Percentiles rank a stretch among this genome's conserved stretches.
Conservation (phyloP, 2,113 vertebrate genomes). For the Orientallactaga bullata region DNA sequence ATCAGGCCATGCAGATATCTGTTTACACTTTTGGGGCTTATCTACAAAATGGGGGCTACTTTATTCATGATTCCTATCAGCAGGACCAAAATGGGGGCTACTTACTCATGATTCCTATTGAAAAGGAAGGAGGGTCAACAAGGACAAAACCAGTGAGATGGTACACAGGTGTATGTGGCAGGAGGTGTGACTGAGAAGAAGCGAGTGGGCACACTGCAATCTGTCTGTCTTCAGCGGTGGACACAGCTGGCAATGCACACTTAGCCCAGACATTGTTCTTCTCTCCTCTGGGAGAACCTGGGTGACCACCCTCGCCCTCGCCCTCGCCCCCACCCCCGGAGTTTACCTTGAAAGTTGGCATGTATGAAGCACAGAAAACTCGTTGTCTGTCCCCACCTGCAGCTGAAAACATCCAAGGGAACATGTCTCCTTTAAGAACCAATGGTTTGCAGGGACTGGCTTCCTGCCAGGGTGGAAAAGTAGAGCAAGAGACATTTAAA, state of each 20-base stretch:
- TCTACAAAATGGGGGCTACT: too few relatives aligned
- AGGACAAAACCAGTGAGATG: neutral
- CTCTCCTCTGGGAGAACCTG: neutral
- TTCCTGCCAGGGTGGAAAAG: conserved; percentile 78
- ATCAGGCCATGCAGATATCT: too few relatives aligned
- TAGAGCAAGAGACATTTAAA: conserved; percentile 80
- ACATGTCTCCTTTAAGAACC: conserved; percentile 73
- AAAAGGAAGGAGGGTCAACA: neutral
- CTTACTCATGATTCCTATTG: too few relatives aligned
- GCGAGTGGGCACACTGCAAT: neutral
- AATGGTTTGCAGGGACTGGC: conserved; percentile 58
- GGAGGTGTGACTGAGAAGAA: neutral
- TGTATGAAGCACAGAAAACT: neutral
- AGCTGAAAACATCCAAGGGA: conserved; percentile 24
- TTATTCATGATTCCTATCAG: too few relatives aligned
- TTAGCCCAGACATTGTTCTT: neutral
- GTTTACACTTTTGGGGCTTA: too few relatives aligned
- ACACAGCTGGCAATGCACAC: neutral
- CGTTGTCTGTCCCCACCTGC: neutral
- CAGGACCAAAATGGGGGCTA: too few relatives aligned
- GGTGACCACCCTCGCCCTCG: too few relatives aligned
- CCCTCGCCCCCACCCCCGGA: neutral
- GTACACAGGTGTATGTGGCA: neutral
- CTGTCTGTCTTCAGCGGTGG: neutral
- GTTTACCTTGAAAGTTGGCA: neutral